These are phyloP conservation scores for Luperina testacea DNA, from an alignment of 2,888 invertebrate species.

Conservation along the genomic window DNA sequence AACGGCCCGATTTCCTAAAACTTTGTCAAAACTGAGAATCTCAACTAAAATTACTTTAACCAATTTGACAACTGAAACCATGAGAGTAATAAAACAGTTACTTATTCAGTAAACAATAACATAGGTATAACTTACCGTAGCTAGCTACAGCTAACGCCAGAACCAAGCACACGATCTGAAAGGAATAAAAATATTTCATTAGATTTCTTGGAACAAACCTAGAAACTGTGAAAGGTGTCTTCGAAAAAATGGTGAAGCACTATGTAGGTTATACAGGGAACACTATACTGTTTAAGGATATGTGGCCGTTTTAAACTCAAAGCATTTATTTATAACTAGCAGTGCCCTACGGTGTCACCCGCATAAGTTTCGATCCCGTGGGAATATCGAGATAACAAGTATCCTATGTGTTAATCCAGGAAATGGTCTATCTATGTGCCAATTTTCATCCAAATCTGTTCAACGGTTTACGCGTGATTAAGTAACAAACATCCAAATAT, in stretches of 20 bases:
- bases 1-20: not conserved
- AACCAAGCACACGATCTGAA: constrained; percentile 56
- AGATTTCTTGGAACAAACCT: not conserved
- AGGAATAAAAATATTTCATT: not conserved
- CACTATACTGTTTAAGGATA: no score
- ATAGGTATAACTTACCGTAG: constrained; percentile 41
- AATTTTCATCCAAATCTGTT: no score
- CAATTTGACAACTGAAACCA: not conserved
- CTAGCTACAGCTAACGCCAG: constrained; percentile 43
- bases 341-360: no score
- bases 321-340: no score
- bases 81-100: not conserved
- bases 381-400: no score
- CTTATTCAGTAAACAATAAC: not conserved
- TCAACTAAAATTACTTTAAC: not conserved
- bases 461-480: no score
- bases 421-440: no score
- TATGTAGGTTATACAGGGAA: not conserved
- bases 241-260: not conserved
- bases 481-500: no score
- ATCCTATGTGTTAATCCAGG: no score
- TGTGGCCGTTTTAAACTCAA: no score
- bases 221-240: not conserved
- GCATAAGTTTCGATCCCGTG: no score
- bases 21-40: not conserved